These are phyloP conservation scores for Platynereis dumerilii DNA, from an alignment of 2,888 invertebrate species.

Conservation along the genomic window DNA sequence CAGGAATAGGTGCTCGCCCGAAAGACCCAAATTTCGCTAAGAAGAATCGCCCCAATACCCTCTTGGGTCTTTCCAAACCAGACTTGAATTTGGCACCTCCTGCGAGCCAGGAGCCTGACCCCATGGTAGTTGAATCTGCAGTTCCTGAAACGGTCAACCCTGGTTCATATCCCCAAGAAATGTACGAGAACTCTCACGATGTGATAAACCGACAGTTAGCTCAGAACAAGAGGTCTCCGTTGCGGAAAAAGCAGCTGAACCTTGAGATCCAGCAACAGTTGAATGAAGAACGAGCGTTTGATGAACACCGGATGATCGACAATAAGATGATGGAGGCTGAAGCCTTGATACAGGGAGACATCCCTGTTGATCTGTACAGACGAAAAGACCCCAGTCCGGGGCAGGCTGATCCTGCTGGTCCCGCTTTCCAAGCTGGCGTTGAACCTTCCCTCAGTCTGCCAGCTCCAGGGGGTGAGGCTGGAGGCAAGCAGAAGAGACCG, in stretches of 20 bases:
- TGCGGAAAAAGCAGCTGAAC: conserved; percentile 31
- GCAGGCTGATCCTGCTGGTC: no score
- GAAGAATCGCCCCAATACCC: conserved; percentile 46
- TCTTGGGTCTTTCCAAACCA: conserved; percentile 48
- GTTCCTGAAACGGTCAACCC: neutral
- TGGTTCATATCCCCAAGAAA: neutral
- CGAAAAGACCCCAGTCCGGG: no score
- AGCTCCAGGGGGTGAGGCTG: no score
- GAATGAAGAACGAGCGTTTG: conserved; percentile 5
- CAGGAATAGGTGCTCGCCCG: conserved; percentile 44
- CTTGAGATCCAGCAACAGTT: conserved; percentile 29
- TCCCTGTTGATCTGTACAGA: no score
- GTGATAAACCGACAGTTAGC: conserved; percentile 24
- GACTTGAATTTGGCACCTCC: conserved; percentile 37
- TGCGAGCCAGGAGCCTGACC: neutral
- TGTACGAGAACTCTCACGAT: conserved; percentile 21
- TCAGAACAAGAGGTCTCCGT: conserved; percentile 26
- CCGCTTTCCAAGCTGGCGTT: no score
- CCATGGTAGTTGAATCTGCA: conserved; percentile 1
- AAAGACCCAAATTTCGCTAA: conserved; percentile 45
- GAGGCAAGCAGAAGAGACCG: conserved; percentile 49
- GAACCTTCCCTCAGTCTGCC: no score
- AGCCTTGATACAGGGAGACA: no score
- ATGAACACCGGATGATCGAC: neutral
- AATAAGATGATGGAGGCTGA: no score